Conservation (phyloP, 2,888 invertebrate genomes). For the Heliconius charithonia region DNA sequence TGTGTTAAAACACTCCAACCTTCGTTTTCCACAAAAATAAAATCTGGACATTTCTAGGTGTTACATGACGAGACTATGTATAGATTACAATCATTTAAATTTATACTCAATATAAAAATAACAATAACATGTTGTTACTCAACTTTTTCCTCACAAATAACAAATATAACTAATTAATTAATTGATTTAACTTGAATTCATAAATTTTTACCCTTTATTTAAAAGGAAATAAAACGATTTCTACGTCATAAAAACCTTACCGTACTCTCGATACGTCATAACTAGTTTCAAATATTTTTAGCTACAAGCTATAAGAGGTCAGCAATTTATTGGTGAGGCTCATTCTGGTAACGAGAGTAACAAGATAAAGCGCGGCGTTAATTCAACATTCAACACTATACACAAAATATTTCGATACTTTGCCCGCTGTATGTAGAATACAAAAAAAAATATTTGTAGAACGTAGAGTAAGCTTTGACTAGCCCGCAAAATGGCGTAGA, state of each 20-base stretch:
- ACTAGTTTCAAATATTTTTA: constrained; percentile 31
- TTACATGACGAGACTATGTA: neutral
- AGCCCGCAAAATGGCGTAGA: too few species aligned
- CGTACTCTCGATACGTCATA: constrained; percentile 35
- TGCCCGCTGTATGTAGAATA: too few species aligned
- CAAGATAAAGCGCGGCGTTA: neutral
- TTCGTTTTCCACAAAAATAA: too few species aligned
- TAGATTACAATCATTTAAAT: neutral
- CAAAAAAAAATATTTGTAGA: too few species aligned
- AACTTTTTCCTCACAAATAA: neutral
- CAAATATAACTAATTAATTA: neutral
- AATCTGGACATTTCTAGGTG: neutral
- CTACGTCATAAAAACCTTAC: constrained; percentile 41
- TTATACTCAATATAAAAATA: neutral
- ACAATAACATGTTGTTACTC: neutral
- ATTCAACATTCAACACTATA: neutral
- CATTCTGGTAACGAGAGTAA: neutral
- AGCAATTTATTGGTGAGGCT: constrained; percentile 15
- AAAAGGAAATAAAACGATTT: constrained; percentile 30
- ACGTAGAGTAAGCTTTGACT: neutral
- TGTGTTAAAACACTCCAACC: neutral
- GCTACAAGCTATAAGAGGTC: constrained; percentile 23
- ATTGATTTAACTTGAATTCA: neutral
- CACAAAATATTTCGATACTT: neutral
- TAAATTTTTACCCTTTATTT: neutral